Evolutionary conservation across 2,797 vertebrate species (phyloP).

Genomic region (Oreortyx pictus): DNA sequence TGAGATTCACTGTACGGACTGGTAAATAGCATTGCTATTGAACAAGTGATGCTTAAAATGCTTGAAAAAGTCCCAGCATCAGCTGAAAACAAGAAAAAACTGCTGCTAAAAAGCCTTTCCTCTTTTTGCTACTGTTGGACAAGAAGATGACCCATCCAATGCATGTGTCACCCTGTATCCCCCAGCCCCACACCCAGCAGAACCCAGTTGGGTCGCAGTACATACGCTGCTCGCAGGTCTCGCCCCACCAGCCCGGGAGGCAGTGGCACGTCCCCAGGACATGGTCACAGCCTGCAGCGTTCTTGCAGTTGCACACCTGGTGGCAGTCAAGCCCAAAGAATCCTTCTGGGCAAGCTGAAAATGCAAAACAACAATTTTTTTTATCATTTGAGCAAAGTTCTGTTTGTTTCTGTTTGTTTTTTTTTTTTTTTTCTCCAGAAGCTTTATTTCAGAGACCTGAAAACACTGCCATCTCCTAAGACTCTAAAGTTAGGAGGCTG

Average conservation of each 20-base stretch:
- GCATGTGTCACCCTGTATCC: neutral
- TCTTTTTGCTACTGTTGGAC: neutral
- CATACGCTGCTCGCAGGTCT: slow-evolving; percentile 72
- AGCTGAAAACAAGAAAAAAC: neutral
- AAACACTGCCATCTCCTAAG: neutral
- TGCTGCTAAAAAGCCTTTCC: neutral
- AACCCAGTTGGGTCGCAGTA: neutral
- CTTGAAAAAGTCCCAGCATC: neutral
- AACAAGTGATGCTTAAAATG: neutral
- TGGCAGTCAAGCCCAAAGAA: slow-evolving; percentile 86
- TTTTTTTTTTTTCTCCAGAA: neutral
- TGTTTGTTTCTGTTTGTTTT: neutral
- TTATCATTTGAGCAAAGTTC: neutral
- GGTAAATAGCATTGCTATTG: slow-evolving; percentile 19
- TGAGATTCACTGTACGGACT: neutral
- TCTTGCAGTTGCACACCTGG: slow-evolving; percentile 87
- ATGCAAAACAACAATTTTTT: slow-evolving; percentile 45
- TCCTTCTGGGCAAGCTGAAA: slow-evolving; percentile 82
- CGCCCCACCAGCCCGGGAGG: slow-evolving; percentile 81
- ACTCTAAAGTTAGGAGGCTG: neutral
- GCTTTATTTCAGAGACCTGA: neutral
- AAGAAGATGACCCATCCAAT: neutral
- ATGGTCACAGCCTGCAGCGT: slow-evolving; percentile 84
- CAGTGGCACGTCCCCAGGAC: slow-evolving; percentile 80
- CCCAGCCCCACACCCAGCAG: neutral